Conservation (phyloP, 1,140 invertebrate species). For the Wiebesia pumilae region DNA sequence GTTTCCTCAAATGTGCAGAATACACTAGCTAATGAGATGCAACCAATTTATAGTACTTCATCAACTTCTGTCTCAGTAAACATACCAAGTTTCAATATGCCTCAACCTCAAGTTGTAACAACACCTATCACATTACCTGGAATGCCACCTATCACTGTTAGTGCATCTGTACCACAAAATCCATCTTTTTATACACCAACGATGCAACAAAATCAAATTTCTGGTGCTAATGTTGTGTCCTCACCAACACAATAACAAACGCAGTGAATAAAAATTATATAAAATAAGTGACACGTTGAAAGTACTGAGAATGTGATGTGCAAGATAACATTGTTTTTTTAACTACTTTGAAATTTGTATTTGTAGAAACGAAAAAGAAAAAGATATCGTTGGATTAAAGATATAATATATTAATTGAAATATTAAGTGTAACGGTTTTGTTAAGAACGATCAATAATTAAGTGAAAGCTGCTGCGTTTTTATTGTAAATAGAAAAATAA, state of each 20-base stretch:
- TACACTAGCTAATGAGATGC: neutral
- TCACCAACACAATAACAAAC: slow-evolving; percentile 61
- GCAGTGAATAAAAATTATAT: slow-evolving; percentile 11
- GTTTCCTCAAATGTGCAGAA: slow-evolving; percentile 57
- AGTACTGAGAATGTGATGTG: slow-evolving; percentile 22
- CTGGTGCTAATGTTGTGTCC: slow-evolving; percentile 35
- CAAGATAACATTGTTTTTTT: slow-evolving; percentile 39
- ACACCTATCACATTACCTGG: slow-evolving; percentile 85
- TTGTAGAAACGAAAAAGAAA: slow-evolving; percentile 35
- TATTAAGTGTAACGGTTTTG: slow-evolving; percentile 25
- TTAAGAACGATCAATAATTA: slow-evolving; percentile 6
- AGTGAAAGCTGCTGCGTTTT: slow-evolving; percentile 38
- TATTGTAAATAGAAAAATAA: slow-evolving; percentile 53
- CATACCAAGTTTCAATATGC: slow-evolving; percentile 55
- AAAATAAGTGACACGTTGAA: slow-evolving; percentile 14
- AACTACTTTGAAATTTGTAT: slow-evolving; percentile 49
- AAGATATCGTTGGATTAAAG: slow-evolving; percentile 34
- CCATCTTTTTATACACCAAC: slow-evolving; percentile 63
- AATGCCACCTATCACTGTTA: slow-evolving; percentile 89
- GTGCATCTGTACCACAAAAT: slow-evolving; percentile 79
- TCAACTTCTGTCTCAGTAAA: slow-evolving; percentile 45
- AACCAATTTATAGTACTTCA: slow-evolving; percentile 55
- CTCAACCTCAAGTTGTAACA: slow-evolving; percentile 74
- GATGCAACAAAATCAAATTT: slow-evolving; percentile 62
- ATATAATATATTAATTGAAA: slow-evolving; percentile 39